A percentile compares a stretch with the other conserved stretches of the same genome.
Evolutionary conservation across 2,888 invertebrate genomes (phyloP).

Genomic region (Scaptomyza reducta): DNA sequence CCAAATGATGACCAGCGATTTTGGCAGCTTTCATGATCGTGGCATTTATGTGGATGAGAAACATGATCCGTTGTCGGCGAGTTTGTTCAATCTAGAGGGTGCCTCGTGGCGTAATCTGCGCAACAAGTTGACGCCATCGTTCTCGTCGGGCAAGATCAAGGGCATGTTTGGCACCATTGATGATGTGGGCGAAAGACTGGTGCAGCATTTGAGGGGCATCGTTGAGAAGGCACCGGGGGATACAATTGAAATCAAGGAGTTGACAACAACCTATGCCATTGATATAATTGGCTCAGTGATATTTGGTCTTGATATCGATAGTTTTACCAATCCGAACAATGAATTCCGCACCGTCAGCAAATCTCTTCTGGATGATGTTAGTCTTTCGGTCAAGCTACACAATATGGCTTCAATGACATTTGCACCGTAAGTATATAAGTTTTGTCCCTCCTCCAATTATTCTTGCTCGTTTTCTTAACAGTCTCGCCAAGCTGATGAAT

Average conservation of each 20-base stretch:
- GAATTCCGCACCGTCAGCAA: slow-evolving; percentile 78
- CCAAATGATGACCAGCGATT: slow-evolving; percentile 87
- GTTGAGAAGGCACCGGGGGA: slow-evolving; percentile 76
- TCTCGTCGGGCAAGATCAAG: slow-evolving; percentile 88
- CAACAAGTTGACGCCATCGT: slow-evolving; percentile 87
- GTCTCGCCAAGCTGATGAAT: slow-evolving; percentile 63
- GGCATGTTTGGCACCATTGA: slow-evolving; percentile 87
- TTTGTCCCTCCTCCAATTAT: no score
- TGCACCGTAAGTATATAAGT: slow-evolving; percentile 70
- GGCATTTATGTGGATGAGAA: slow-evolving; percentile 87
- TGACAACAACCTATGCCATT: slow-evolving; percentile 80
- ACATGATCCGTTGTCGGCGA: slow-evolving; percentile 87
- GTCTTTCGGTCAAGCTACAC: slow-evolving; percentile 48
- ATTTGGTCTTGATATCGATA: slow-evolving; percentile 84
- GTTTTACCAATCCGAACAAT: slow-evolving; percentile 81
- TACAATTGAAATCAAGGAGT: slow-evolving; percentile 84
- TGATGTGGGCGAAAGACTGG: slow-evolving; percentile 86
- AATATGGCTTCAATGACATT: slow-evolving; percentile 66
- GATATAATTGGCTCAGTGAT: slow-evolving; percentile 84
- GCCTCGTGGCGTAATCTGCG: slow-evolving; percentile 87
- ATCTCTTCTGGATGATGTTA: slow-evolving; percentile 27
- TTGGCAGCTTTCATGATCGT: slow-evolving; percentile 87
- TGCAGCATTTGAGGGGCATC: slow-evolving; percentile 83
- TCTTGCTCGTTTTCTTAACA: slow-evolving; percentile 15
- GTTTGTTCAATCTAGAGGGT: slow-evolving; percentile 82